Base-by-base conservation (phyloP, 2,888 invertebrate genomes). In the Stomorhina lunata region DNA sequence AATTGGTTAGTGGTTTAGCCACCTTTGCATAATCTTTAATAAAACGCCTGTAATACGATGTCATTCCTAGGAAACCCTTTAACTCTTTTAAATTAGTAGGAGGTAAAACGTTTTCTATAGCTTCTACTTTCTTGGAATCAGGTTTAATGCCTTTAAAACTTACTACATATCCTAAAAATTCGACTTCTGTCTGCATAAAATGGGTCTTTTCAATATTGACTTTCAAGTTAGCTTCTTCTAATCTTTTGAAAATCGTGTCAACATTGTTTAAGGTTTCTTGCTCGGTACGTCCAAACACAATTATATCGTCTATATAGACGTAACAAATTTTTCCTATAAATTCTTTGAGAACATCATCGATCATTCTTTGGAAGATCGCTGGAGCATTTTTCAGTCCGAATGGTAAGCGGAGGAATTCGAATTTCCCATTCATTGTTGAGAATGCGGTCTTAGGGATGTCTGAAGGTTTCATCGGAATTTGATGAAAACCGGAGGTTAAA, bases 241-340 rank as follows among this genome's bases (percentile, higher is more conserved):
- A 15, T 7, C 45, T 63, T 37, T 37, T 22, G 25, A 40, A 63
- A 37, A 63, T 40, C 5, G 29, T 40, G 63, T 63, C 63, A 20
- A 63, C 40, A 37, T 40, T 25, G 9, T 15, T 25, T 6, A 63
- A 63, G n/a, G 12, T 4, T 6, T 66, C 20, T 7, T 29, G 34
- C 6, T 66, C 48, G 29, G n/a, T 48, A 2, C 9, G 27, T 17
- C 48, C 40, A 15, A 37, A 63, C 15, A 63, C 45, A 15, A 63
- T 63, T 22, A 63, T 63, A 25, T 63, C 43, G 20, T 66, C 50
- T 32, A 29, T 66, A 9, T 48, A 66, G 50, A 45, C 80, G 34
- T 84, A 84, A 25, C 78, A 84, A 15, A 73, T 77, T 22, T 78
- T 78, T 0, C 80, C 77, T 15, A 85, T 83, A 6, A 32, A 63